Percentiles rank a stretch among this genome's conserved stretches.
These are phyloP conservation scores for Galemys pyrenaicus DNA, from an alignment of 2,113 vertebrate species.

Conservation along the genomic window DNA sequence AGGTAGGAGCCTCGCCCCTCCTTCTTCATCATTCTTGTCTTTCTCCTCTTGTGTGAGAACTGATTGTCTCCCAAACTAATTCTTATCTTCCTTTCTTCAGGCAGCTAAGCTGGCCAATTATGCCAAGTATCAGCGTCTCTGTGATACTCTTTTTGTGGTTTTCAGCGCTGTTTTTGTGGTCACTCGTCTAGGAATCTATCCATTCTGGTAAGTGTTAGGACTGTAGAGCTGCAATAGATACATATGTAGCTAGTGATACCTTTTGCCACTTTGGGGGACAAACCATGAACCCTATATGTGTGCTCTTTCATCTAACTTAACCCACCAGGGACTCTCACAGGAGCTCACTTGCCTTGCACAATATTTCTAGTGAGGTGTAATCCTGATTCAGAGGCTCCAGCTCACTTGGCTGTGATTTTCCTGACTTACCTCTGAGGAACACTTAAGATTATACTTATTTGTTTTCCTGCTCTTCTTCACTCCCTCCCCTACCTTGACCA, in stretches of 20 bases:
- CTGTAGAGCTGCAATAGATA: neutral
- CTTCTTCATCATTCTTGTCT: neutral
- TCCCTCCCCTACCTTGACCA: neutral
- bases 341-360: neutral
- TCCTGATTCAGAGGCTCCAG: neutral
- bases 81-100: conserved; percentile 81
- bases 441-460: conserved; percentile 5
- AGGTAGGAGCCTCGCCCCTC: conserved; percentile 86
- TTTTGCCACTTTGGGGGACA: neutral
- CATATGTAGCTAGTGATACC: neutral
- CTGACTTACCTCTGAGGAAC: neutral
- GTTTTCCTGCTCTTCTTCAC: neutral
- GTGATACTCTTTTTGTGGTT: conserved; percentile 94
- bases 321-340: neutral
- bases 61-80: conserved; percentile 38
- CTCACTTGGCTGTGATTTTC: neutral
- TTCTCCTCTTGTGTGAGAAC: conserved; percentile 25
- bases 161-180: conserved; percentile 93
- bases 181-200: conserved; percentile 93
- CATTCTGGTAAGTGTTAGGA: conserved; percentile 91
- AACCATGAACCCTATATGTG: neutral
- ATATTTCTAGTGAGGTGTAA: neutral
- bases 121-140: conserved; percentile 94
- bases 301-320: neutral
- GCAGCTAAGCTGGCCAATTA: conserved; percentile 98